Percentiles rank a stretch among this genome's conserved stretches.
Evolutionary conservation across 2,113 vertebrate species (phyloP).

Genomic region (Noctilio leporinus): DNA sequence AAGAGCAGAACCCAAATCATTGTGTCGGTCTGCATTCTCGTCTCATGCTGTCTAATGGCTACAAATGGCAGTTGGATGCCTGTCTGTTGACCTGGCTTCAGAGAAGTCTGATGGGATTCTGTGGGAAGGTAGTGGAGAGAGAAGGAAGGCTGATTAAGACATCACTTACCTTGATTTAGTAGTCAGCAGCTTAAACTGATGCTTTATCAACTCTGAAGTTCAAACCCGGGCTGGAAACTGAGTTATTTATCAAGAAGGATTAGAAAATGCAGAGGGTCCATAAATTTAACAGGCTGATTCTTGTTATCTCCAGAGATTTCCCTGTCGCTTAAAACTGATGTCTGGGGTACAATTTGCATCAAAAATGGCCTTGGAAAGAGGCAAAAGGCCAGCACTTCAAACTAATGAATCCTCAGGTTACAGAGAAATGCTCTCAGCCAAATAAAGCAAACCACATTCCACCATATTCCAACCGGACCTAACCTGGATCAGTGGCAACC

Average conservation of each 20-base stretch:
- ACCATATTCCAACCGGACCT: constrained; percentile 27
- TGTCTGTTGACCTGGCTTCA: not conserved
- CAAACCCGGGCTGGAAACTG: constrained; percentile 79
- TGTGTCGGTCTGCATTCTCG: not conserved
- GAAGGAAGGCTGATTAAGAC: constrained; percentile 51
- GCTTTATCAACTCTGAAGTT: constrained; percentile 79
- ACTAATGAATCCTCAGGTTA: constrained; percentile 82
- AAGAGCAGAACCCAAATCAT: accelerated
- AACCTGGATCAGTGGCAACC: not conserved
- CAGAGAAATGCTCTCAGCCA: constrained; percentile 71
- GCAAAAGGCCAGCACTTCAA: constrained; percentile 79
- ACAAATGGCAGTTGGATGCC: constrained; percentile 14
- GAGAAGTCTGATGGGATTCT: constrained; percentile 52
- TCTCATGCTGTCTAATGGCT: not conserved
- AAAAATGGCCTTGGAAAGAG: constrained; percentile 79
- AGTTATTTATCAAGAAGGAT: constrained; percentile 81
- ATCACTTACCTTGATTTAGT: constrained; percentile 77
- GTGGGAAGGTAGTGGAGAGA: constrained; percentile 54
- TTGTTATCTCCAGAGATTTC: constrained; percentile 82
- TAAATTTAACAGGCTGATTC: constrained; percentile 79
- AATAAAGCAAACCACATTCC: constrained; percentile 79
- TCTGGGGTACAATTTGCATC: constrained; percentile 78
- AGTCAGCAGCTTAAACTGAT: constrained; percentile 71
- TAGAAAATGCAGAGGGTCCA: constrained; percentile 77
- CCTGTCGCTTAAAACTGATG: constrained; percentile 79